Base-by-base conservation (phyloP, 2,113 vertebrate species). In the Cercopithecus mona region DNA sequence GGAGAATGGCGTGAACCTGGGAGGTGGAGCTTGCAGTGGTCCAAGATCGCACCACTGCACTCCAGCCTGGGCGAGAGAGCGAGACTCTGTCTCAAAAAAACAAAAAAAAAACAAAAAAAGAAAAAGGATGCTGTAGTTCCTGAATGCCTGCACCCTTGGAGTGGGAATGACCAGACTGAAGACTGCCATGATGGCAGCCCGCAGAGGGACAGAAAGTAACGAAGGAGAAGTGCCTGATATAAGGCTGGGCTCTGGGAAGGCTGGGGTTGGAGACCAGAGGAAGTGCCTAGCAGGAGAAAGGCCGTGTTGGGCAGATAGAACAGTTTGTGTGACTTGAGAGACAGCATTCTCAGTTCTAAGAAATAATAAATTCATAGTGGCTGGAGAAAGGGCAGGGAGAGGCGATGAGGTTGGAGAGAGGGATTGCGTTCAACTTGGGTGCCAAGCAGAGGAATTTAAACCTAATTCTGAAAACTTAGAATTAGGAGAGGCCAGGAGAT, bases 111-210 rank as follows among this genome's bases (percentile, higher is more conserved):
- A 30, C 27, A 64, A 30, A 64, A 64, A 30, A 64, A 6, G 0
- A 30, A 64, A 64, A 27, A 64, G 11, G 27, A 64, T 64, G 0
- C 27, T 30, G 12, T 64, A 30, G 61, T 12, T 64, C 27, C 61
- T 30, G 61, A 64, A 64, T 0, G 27, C 61, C 61, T 64, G 27
- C 27, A 48, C 14, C 30, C 32, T 6, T 3, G 0, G 2, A 20
- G n/a, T 23, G 48, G n/a, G 61, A 17, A 57, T 52, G 30, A 45
- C 43, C 8, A 66, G 72, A 52, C 87, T 2, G 3, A 30, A 17
- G 32, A 48, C 73, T 5, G 2, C 22, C 9, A 0, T 8, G 50
- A 4, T 14, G 38, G 70, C 22, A 30, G 7, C 0, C 0, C 30
- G 13, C 4, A 35, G 55, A 16, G 16, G 38, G 55, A 48, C 3